Evolutionary conservation across 2,888 invertebrate species (phyloP).

Genomic region (Morinoia aosen): DNA sequence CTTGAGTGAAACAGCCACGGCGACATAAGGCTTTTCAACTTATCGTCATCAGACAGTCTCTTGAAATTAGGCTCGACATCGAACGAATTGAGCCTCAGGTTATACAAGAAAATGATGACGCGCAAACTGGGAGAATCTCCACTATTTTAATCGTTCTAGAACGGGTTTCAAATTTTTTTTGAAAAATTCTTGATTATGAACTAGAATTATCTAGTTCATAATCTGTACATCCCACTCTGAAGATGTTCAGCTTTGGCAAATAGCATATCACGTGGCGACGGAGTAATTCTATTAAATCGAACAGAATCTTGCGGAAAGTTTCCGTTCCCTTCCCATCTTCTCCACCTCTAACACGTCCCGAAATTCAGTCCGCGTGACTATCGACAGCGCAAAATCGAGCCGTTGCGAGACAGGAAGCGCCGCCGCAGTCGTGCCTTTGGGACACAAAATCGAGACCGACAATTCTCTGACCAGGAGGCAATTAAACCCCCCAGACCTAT

Average conservation of each 20-base stretch:
- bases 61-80: not conserved
- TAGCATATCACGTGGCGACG: not conserved
- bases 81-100: not conserved
- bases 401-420: not conserved
- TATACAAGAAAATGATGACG: not conserved
- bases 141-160: no score
- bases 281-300: not conserved
- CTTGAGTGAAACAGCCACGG: not conserved
- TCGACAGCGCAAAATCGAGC: not conserved
- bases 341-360: not conserved
- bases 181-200: not conserved
- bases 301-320: not conserved
- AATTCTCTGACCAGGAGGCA: not conserved
- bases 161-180: no score
- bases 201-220: not conserved
- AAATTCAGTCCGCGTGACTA: not conserved
- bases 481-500: not conserved
- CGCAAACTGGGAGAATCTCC: no score
- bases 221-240: not conserved
- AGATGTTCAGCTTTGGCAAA: not conserved
- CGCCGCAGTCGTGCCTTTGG: not conserved
- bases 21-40: not conserved
- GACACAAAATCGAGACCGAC: constrained; percentile 5
- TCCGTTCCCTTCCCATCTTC: not conserved
- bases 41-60: not conserved